phyloP scores from a whole-genome alignment of 2,113 vertebrate species.

The Dolichotis patagonum region DNA sequence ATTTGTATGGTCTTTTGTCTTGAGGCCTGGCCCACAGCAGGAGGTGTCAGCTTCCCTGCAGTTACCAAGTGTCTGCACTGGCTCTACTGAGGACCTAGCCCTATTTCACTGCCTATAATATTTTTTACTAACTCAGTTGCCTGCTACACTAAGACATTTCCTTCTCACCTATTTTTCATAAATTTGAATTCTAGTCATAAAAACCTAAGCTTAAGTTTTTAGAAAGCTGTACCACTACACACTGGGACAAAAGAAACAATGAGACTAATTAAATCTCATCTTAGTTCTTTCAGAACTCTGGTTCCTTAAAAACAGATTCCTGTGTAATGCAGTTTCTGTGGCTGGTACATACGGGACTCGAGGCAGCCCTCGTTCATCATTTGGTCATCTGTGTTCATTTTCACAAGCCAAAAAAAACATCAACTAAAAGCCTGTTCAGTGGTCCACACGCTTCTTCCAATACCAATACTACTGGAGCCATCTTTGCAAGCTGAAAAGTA shows the following conservation, averaged over 20 bases:
- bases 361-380: background rate
- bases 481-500: background rate
- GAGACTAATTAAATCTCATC: slow-evolving; percentile 17
- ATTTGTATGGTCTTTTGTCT: too few species aligned
- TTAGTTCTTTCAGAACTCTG: background rate
- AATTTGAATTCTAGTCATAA: slow-evolving; percentile 23
- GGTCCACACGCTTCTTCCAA: background rate
- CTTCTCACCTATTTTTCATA: background rate
- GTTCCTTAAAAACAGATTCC: background rate
- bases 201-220: slow-evolving; percentile 11
- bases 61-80: too few species aligned
- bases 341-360: background rate
- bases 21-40: too few species aligned
- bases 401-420: background rate
- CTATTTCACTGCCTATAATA: too few species aligned
- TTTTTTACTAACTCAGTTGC: too few species aligned
- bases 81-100: too few species aligned
- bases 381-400: background rate
- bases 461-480: background rate
- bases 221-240: background rate
- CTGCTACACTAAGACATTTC: too few species aligned
- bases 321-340: too few species aligned
- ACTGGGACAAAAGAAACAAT: slow-evolving; percentile 1
- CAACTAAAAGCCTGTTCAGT: background rate
- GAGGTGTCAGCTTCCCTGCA: too few species aligned